phyloP scores from a whole-genome alignment of 2,888 invertebrate species.

The Temnothorax ravouxi region DNA sequence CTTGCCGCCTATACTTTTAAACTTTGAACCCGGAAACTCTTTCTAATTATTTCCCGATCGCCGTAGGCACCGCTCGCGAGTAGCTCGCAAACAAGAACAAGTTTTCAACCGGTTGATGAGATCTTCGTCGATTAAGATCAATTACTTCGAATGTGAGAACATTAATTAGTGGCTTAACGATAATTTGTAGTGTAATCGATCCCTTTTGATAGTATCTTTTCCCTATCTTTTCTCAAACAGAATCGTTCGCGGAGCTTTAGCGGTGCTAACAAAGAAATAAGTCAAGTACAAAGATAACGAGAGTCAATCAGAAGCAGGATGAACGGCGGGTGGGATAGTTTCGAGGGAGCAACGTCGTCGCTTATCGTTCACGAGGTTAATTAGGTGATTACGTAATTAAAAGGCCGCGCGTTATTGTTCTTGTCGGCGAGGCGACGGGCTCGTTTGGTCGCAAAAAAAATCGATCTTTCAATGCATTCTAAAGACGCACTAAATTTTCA shows the following conservation, averaged over 20 bases:
- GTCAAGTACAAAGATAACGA: slow-evolving; percentile 49
- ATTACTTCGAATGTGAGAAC: neutral
- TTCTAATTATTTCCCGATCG: slow-evolving; percentile 24
- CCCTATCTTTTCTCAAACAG: neutral
- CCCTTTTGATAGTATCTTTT: neutral
- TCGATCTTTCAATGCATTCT: neutral
- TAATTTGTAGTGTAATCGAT: neutral
- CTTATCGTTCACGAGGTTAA: slow-evolving; percentile 76
- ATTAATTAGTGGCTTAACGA: slow-evolving; percentile 10
- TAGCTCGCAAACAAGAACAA: neutral
- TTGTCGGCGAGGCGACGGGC: slow-evolving; percentile 63
- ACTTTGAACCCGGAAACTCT: slow-evolving; percentile 17
- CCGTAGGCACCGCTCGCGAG: neutral
- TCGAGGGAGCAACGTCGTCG: slow-evolving; percentile 59
- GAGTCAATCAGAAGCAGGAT: slow-evolving; percentile 31
- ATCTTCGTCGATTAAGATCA: slow-evolving; percentile 3
- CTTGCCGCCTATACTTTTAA: slow-evolving; percentile 5
- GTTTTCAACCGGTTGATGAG: neutral
- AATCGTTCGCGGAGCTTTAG: slow-evolving; percentile 17
- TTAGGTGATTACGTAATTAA: slow-evolving; percentile 79
- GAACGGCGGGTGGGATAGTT: slow-evolving; percentile 23
- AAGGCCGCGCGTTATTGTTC: slow-evolving; percentile 73
- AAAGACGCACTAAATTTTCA: neutral
- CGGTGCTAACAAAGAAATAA: slow-evolving; percentile 34
- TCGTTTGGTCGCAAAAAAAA: slow-evolving; percentile 32